Evolutionary conservation across 2,113 vertebrate genomes (phyloP).

Genomic region (Serilophus lunatus): DNA sequence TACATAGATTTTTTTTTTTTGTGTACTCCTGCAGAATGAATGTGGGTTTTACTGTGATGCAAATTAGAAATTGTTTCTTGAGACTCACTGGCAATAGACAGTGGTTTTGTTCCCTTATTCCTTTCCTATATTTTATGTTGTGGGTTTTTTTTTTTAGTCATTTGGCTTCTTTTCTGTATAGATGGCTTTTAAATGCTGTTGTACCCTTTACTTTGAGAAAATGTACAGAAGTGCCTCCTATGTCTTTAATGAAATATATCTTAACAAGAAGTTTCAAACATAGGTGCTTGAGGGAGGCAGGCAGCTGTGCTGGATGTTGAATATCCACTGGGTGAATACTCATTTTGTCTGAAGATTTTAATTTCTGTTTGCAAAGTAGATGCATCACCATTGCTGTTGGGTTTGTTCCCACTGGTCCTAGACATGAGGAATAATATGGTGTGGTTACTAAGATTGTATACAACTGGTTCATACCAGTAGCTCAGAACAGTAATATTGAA

Average conservation of each 20-base stretch:
- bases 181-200: neutral
- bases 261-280: neutral
- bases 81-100: neutral
- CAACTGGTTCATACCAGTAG: neutral
- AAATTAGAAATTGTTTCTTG: neutral
- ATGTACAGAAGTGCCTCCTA: neutral
- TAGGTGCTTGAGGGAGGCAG: neutral
- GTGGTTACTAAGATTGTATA: neutral
- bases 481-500: neutral
- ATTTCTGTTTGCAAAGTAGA: neutral
- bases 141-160: neutral
- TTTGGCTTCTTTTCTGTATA: neutral
- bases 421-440: neutral
- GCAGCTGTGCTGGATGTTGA: neutral
- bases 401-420: neutral
- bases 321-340: neutral
- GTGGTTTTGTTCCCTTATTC: neutral
- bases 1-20: neutral
- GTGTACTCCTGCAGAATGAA: neutral
- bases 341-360: neutral
- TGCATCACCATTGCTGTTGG: neutral
- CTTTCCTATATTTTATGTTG: neutral
- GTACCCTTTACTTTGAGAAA: neutral
- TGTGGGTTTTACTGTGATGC: neutral
- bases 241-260: neutral